These are phyloP conservation scores for Scaptomyza montana DNA, from an alignment of 1,140 invertebrate genomes.

Conservation along the genomic window DNA sequence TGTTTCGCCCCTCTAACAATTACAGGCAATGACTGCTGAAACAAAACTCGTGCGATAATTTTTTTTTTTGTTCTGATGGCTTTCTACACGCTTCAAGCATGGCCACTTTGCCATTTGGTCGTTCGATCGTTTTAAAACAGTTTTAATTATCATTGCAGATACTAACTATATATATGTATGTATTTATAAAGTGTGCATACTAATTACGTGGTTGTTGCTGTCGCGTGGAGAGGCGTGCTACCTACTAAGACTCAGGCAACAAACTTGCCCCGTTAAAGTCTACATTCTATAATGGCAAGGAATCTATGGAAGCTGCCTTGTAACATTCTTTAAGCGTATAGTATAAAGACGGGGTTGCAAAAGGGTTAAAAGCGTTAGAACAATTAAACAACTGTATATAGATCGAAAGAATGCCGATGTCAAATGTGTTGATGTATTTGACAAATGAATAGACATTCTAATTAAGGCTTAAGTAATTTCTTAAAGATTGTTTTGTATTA, in stretches of 20 bases:
- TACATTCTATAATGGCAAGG: neutral
- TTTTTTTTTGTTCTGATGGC: slow-evolving; percentile 4
- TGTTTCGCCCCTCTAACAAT: neutral
- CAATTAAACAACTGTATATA: slow-evolving; percentile 1
- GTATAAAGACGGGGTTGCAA: slow-evolving; percentile 8
- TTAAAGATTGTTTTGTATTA: neutral
- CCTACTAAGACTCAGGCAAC: slow-evolving; percentile 44
- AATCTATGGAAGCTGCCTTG: slow-evolving; percentile 32
- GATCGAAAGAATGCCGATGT: neutral
- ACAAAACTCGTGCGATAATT: slow-evolving; percentile 5
- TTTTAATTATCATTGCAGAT: slow-evolving; percentile 58
- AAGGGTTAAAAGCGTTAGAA: neutral
- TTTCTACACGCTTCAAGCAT: slow-evolving; percentile 5
- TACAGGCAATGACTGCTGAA: neutral
- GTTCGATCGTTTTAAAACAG: slow-evolving; percentile 42
- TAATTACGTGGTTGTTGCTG: slow-evolving; percentile 9
- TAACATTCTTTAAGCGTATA: slow-evolving; percentile 7
- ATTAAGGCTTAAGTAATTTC: neutral
- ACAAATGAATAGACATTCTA: neutral
- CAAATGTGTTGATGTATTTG: neutral
- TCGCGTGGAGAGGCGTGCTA: slow-evolving; percentile 1
- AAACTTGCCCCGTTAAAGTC: slow-evolving; percentile 19
- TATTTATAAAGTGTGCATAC: slow-evolving; percentile 24
- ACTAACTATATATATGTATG: neutral
- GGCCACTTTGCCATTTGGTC: slow-evolving; percentile 17